Evolutionary conservation across 2,888 invertebrate species (phyloP).

Genomic region (Phania funesta): DNA sequence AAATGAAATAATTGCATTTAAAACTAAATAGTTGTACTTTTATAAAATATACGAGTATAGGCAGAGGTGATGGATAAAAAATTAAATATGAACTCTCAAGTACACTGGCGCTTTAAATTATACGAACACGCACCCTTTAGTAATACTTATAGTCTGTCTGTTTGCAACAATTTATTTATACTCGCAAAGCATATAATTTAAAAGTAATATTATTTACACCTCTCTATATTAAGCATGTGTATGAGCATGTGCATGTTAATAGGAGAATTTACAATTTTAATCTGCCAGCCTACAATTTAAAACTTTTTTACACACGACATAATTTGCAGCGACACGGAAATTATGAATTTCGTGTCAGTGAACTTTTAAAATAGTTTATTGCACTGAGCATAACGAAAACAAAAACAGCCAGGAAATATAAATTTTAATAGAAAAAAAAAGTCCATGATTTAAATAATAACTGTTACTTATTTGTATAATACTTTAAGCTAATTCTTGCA

Average conservation of each 20-base stretch:
- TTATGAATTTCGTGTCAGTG: constrained; percentile 51
- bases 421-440: neutral
- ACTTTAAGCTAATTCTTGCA: neutral
- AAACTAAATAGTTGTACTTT: neutral
- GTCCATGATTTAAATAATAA: neutral
- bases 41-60: neutral
- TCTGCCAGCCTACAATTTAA: neutral
- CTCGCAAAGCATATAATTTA: neutral
- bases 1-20: neutral
- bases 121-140: too few relatives aligned
- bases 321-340: constrained; percentile 59
- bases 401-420: neutral
- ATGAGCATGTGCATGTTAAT: neutral
- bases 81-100: too few relatives aligned
- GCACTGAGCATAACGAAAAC: neutral
- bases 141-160: too few relatives aligned
- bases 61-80: neutral
- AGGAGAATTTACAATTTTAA: neutral
- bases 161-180: neutral
- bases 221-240: neutral
- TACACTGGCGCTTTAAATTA: too few relatives aligned
- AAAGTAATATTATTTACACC: neutral
- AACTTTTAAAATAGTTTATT: constrained; percentile 27
- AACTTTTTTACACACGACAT: constrained; percentile 35
- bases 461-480: neutral